Evolutionary conservation across 2,888 invertebrate genomes (phyloP).

Genomic region (Cryptocheilus praepositus): DNA sequence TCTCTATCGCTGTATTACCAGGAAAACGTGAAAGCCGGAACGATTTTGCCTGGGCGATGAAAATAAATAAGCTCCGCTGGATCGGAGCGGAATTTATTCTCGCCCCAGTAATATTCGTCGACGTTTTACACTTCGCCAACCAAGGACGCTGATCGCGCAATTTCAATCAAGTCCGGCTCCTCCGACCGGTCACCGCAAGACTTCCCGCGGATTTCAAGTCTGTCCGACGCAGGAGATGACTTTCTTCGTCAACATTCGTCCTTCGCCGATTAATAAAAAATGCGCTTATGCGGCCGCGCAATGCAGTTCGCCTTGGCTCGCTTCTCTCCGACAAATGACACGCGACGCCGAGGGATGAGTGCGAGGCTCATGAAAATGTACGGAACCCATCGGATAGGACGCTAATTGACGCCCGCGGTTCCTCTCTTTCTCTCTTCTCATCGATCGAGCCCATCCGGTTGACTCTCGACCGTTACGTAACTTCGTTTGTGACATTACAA

Average conservation of each 20-base stretch:
- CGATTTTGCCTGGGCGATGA: too few species aligned
- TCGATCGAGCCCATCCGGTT: constrained; percentile 1
- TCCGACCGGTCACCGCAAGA: neutral
- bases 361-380: constrained; percentile 2
- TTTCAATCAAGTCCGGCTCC: constrained; percentile 19
- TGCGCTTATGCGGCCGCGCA: constrained; percentile 47
- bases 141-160: neutral
- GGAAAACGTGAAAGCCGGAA: too few species aligned
- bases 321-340: constrained; percentile 57
- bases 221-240: constrained; percentile 30
- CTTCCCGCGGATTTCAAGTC: constrained; percentile 12
- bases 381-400: constrained; percentile 18
- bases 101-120: neutral
- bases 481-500: neutral
- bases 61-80: too few species aligned
- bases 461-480: constrained; percentile 17
- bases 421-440: neutral
- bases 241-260: constrained; percentile 43
- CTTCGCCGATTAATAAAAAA: constrained; percentile 56
- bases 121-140: neutral
- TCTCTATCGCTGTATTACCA: too few species aligned
- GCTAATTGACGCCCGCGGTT: constrained; percentile 18
- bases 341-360: constrained; percentile 40
- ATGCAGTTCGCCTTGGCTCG: constrained; percentile 66
- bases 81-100: too few species aligned